Conservation (phyloP, 2,888 invertebrate species). For the Antitype chi region DNA sequence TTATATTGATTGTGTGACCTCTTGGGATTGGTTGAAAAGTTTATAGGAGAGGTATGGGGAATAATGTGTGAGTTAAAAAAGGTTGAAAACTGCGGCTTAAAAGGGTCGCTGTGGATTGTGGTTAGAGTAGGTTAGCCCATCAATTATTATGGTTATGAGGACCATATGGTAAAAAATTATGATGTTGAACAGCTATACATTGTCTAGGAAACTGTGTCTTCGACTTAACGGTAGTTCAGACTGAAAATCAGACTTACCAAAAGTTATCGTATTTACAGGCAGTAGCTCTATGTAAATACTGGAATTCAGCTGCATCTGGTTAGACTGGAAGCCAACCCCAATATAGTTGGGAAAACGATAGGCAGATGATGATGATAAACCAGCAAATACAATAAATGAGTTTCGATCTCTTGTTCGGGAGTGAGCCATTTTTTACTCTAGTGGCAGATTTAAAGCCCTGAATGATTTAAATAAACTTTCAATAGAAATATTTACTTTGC, state of each 20-base stretch:
- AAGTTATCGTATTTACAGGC: too few relatives aligned
- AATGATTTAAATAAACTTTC: background rate
- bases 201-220: background rate
- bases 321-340: too few relatives aligned
- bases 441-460: background rate
- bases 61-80: slow-evolving; percentile 35
- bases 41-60: slow-evolving; percentile 9
- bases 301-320: too few relatives aligned
- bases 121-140: slow-evolving; percentile 14
- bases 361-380: background rate
- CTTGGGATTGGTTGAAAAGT: slow-evolving; percentile 34
- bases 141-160: slow-evolving; percentile 30
- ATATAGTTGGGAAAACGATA: too few relatives aligned
- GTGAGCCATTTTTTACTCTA: background rate
- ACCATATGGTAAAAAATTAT: background rate
- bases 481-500: background rate
- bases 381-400: background rate
- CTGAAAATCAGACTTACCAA: too few relatives aligned
- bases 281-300: too few relatives aligned
- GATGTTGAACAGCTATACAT: too few relatives aligned
- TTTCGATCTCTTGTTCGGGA: background rate
- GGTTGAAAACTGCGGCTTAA: slow-evolving; percentile 12
- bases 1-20: slow-evolving; percentile 43
- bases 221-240: too few relatives aligned
- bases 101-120: slow-evolving; percentile 19